phyloP scores from a whole-genome alignment of 2,113 vertebrate genomes.

The Platichthys stellatus region DNA sequence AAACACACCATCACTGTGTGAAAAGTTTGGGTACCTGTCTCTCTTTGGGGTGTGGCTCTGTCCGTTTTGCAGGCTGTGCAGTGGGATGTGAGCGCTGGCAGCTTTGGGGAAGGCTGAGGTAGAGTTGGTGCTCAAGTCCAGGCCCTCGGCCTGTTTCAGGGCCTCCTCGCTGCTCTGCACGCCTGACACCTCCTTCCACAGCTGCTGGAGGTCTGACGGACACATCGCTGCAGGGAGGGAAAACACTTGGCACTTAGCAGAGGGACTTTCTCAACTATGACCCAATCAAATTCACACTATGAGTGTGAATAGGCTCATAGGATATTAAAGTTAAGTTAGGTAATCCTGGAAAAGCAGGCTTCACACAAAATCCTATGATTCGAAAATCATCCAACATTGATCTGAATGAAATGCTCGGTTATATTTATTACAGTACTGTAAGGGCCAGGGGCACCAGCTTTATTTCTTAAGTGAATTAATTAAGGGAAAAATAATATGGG shows the following conservation, averaged over 20 bases:
- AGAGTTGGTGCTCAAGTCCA: conserved; percentile 98
- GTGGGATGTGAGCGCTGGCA: conserved; percentile 93
- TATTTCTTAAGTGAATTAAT: not conserved
- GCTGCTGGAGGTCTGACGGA: conserved; percentile 96
- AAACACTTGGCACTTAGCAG: not conserved
- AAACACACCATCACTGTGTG: conserved; percentile 5
- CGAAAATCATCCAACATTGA: no score
- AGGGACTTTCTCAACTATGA: not conserved
- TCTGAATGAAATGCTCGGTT: no score
- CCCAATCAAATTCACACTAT: not conserved
- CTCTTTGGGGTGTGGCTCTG: conserved; percentile 97
- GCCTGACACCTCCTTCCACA: conserved; percentile 96
- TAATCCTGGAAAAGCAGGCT: no score
- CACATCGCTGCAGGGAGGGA: conserved; percentile 86
- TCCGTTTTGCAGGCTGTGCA: conserved; percentile 94
- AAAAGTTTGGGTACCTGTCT: conserved; percentile 88
- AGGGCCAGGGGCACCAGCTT: no score
- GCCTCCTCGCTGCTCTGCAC: conserved; percentile 91
- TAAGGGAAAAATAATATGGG: not conserved
- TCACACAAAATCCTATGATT: no score
- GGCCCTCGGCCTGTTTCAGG: conserved; percentile 93
- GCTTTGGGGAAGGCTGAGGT: conserved; percentile 96
- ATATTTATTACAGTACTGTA: no score
- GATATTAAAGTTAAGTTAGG: no score
- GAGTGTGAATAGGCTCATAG: not conserved